Evolutionary conservation across 2,797 vertebrate species (phyloP).

Genomic region (Nannoperca obscura): DNA sequence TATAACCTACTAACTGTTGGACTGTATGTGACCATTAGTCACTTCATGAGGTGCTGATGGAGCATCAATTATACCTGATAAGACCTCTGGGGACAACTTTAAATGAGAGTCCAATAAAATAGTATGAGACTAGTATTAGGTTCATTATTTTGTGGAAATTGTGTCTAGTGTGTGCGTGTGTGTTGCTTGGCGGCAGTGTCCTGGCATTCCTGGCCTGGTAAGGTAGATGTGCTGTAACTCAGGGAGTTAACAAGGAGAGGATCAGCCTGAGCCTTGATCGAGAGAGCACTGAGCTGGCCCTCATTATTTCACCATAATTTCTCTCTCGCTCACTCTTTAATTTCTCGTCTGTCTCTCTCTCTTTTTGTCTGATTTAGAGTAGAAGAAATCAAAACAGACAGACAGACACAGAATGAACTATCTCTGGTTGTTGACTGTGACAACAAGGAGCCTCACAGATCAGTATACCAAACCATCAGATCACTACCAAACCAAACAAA

Average conservation of each 20-base stretch:
- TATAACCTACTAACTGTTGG: background rate
- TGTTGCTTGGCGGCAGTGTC: background rate
- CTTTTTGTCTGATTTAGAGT: background rate
- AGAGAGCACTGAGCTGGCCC: conserved; percentile 12
- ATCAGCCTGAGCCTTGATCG: conserved; percentile 24
- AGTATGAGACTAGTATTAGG: conserved; percentile 6
- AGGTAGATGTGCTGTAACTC: conserved; percentile 28
- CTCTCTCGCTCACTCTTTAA: conserved; percentile 4
- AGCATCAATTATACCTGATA: conserved; percentile 7
- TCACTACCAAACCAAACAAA: conserved; percentile 24
- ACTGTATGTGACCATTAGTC: conserved; percentile 9
- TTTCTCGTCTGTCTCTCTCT: conserved; percentile 25
- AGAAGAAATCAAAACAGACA: conserved; percentile 9
- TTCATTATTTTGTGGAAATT: conserved; percentile 29
- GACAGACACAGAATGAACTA: conserved; percentile 1
- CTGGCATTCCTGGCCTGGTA: conserved; percentile 7
- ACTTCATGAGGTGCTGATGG: background rate
- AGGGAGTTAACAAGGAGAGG: conserved; percentile 30
- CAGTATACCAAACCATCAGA: conserved; percentile 9
- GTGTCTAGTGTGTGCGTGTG: conserved; percentile 5
- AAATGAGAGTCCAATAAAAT: conserved; percentile 30
- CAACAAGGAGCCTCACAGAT: conserved; percentile 17
- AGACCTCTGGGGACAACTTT: conserved; percentile 21
- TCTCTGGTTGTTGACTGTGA: conserved; percentile 26
- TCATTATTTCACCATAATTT: conserved; percentile 55